phyloP scores from a whole-genome alignment of 2,888 invertebrate genomes.

The Drosophila tanythrix region DNA sequence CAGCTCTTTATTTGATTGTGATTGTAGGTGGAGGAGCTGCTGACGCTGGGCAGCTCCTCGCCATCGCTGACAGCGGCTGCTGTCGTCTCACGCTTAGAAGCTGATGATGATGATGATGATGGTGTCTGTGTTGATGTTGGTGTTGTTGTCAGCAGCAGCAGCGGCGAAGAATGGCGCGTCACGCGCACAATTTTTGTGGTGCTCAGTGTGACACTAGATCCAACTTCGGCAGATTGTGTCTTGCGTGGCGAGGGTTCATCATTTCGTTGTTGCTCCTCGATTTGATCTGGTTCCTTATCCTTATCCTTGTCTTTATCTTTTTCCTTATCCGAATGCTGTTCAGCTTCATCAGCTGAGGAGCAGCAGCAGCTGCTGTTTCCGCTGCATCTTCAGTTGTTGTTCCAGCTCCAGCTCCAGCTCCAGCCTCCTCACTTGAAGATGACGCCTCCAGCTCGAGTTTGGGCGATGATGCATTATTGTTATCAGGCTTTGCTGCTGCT shows the following conservation, averaged over 20 bases:
- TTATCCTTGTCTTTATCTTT: conserved; percentile 20
- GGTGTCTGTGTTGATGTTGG: not conserved
- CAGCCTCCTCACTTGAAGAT: conserved; percentile 8
- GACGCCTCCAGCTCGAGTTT: conserved; percentile 30
- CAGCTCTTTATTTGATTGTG: conserved; percentile 56
- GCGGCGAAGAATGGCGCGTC: conserved; percentile 78
- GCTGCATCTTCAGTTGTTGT: conserved; percentile 24
- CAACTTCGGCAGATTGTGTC: conserved; percentile 27
- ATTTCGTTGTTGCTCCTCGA: not conserved
- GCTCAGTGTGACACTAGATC: conserved; percentile 13
- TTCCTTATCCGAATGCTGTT: conserved; percentile 23
- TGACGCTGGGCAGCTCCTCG: conserved; percentile 46
- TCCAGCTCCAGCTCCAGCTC: conserved; percentile 40
- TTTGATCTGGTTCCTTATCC: conserved; percentile 27
- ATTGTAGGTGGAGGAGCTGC: conserved; percentile 7
- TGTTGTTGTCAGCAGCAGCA: conserved; percentile 49
- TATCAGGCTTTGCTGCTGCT: conserved; percentile 30
- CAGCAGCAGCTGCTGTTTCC: conserved; percentile 24
- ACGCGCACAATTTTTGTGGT: conserved; percentile 57
- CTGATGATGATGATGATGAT: not conserved
- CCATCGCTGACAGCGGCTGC: conserved; percentile 36
- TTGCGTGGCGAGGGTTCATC: conserved; percentile 3
- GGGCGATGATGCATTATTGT: conserved; percentile 33
- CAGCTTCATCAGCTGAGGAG: conserved; percentile 35
- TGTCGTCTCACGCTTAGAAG: conserved; percentile 3